Conservation (phyloP, 2,113 vertebrate species). For the Empidonax alnorum region DNA sequence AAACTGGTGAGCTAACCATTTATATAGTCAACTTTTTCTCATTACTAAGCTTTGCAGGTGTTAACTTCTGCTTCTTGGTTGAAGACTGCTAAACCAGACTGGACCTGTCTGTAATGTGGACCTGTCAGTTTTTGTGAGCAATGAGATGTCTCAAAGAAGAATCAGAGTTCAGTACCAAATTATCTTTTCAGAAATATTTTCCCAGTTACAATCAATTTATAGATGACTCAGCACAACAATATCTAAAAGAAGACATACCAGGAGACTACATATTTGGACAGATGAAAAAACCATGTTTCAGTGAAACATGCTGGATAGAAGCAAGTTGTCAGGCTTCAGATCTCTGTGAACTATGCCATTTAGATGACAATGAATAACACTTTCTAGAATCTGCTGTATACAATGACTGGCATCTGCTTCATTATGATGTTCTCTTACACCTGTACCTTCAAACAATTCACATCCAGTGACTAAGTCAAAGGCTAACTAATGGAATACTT, state of each 20-base stretch:
- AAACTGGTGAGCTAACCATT: neutral
- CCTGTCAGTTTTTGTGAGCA: neutral
- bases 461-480: slow-evolving; percentile 81
- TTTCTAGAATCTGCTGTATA: slow-evolving; percentile 98
- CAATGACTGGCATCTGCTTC: slow-evolving; percentile 87
- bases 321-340: slow-evolving; percentile 79
- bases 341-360: slow-evolving; percentile 98
- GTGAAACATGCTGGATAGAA: neutral
- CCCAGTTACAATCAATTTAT: neutral
- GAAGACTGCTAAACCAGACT: neutral
- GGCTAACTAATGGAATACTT: no score
- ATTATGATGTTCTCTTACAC: slow-evolving; percentile 92
- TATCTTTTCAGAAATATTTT: neutral
- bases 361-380: slow-evolving; percentile 97
- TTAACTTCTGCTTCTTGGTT: neutral
- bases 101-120: neutral
- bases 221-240: neutral
- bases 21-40: neutral
- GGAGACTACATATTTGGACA: neutral
- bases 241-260: neutral
- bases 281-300: neutral
- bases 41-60: neutral
- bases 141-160: neutral
- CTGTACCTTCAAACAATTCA: slow-evolving; percentile 92
- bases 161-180: neutral